Conservation (phyloP, 2,113 vertebrate genomes). For the Hippolais icterina region DNA sequence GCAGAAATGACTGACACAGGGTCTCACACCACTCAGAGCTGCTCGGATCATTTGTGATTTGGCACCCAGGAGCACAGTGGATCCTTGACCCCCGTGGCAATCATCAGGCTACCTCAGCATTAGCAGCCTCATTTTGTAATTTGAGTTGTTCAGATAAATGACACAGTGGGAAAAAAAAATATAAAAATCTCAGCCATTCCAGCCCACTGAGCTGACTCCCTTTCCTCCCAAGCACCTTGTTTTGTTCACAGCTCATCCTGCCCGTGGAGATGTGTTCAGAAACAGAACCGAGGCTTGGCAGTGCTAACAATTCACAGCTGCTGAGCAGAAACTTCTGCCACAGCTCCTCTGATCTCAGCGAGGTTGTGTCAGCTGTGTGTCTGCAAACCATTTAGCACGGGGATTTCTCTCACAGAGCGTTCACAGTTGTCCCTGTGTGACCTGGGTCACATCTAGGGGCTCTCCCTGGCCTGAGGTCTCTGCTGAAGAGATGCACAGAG, state of each 20-base stretch:
- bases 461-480: not conserved
- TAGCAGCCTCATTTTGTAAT: not conserved
- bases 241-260: not conserved
- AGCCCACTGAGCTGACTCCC: not conserved
- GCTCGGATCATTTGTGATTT: not conserved
- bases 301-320: not conserved
- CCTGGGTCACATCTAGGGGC: not conserved
- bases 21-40: not conserved
- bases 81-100: not conserved
- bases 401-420: not conserved
- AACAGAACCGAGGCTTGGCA: fast-evolving
- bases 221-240: not conserved
- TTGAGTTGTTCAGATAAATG: not conserved
- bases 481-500: not conserved
- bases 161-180: not conserved
- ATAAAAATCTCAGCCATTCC: not conserved
- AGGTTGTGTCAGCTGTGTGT: not conserved
- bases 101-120: not conserved
- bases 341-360: not conserved
- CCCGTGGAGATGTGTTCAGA: not conserved
- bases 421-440: not conserved
- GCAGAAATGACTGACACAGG: not conserved
- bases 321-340: not conserved
- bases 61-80: not conserved
- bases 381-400: not conserved